Evolutionary conservation across 1,140 invertebrate species (phyloP).

Genomic region (Drosophila fuyamai): DNA sequence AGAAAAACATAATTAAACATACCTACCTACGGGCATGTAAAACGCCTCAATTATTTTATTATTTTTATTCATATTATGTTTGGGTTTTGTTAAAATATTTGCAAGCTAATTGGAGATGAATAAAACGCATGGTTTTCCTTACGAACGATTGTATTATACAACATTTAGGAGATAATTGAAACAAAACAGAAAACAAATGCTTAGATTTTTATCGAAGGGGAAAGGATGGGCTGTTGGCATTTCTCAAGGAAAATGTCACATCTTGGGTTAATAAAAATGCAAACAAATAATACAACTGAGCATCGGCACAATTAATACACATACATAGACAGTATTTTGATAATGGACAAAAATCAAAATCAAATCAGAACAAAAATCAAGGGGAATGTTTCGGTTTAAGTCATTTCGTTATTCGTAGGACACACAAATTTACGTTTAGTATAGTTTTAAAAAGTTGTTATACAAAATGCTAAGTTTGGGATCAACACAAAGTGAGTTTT

Average conservation of each 20-base stretch:
- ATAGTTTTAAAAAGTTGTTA: conserved; percentile 43
- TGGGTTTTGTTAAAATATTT: conserved; percentile 31
- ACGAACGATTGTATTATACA: conserved; percentile 66
- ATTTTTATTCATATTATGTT: conserved; percentile 36
- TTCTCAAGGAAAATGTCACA: conserved; percentile 3
- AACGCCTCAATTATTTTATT: conserved; percentile 47
- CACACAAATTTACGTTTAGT: conserved; percentile 53
- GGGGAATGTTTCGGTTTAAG: conserved; percentile 9
- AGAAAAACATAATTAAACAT: conserved; percentile 50
- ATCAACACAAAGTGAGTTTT: conserved; percentile 57
- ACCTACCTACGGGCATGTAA: conserved; percentile 68
- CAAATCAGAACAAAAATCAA: conserved; percentile 28
- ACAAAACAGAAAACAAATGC: conserved; percentile 29
- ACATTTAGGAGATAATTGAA: conserved; percentile 57
- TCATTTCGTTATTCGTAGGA: conserved; percentile 28
- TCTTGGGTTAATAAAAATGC: conserved; percentile 42
- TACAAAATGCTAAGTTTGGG: conserved; percentile 69
- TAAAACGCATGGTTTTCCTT: conserved; percentile 55
- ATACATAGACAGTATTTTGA: conserved; percentile 46
- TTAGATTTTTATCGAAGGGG: conserved; percentile 15
- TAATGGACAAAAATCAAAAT: conserved; percentile 38
- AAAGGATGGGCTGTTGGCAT: not conserved
- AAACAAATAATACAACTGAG: conserved; percentile 63
- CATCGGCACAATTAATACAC: conserved; percentile 64
- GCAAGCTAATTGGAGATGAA: conserved; percentile 52